These are phyloP conservation scores for Xenopus petersii DNA, from an alignment of 2,797 vertebrate species.

Conservation along the genomic window DNA sequence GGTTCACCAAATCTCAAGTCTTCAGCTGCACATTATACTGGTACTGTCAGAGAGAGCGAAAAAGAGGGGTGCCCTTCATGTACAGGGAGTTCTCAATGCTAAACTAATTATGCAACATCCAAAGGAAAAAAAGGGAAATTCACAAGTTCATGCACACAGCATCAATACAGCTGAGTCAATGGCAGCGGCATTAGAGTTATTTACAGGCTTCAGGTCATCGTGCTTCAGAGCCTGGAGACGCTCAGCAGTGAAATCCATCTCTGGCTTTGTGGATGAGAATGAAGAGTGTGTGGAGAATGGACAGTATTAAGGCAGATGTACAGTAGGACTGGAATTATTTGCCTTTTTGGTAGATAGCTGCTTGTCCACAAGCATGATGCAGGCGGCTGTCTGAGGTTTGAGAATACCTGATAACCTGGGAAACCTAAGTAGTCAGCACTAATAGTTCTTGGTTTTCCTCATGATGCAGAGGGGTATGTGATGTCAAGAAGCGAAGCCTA, in stretches of 20 bases:
- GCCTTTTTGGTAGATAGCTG: constrained; percentile 77
- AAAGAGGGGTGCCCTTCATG: background rate
- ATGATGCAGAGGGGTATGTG: constrained; percentile 73
- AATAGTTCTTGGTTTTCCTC: constrained; percentile 67
- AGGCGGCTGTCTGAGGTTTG: constrained; percentile 70
- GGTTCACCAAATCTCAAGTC: background rate
- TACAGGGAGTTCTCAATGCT: constrained; percentile 24
- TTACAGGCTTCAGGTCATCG: constrained; percentile 10
- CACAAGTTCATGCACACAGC: constrained; percentile 35
- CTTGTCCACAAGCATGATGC: constrained; percentile 74
- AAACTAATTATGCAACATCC: constrained; percentile 33
- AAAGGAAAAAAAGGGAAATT: constrained; percentile 17
- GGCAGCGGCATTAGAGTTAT: constrained; percentile 2
- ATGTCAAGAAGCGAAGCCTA: constrained; percentile 75
- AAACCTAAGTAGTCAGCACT: constrained; percentile 67
- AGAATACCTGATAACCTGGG: constrained; percentile 71
- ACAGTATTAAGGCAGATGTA: constrained; percentile 74
- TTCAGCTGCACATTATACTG: background rate
- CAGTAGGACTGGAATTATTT: constrained; percentile 64
- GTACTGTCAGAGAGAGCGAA: background rate
- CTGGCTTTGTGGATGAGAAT: constrained; percentile 55
- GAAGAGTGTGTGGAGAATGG: constrained; percentile 58
- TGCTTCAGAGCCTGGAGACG: constrained; percentile 46
- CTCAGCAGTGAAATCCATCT: constrained; percentile 54
- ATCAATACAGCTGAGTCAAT: background rate